Evolutionary conservation across 37 sponge, comb jelly and placozoan species (phyloP).

Genomic region (Axinella damicornis): DNA sequence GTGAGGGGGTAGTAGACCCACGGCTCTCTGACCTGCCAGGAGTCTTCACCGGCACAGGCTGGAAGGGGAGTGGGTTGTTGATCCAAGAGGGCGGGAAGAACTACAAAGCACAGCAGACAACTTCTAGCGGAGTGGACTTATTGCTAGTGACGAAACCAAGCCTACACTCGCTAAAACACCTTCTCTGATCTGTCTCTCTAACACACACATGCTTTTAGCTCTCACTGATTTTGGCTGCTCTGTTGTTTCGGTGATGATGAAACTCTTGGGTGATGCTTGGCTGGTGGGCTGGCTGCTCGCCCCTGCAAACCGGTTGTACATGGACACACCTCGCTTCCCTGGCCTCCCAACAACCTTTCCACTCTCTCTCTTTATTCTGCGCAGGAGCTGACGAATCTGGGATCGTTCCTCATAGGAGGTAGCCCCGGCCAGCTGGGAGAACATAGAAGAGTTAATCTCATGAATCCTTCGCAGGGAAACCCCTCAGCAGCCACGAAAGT

Average conservation of each 20-base stretch:
- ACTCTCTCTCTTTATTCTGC: slow-evolving; percentile 58
- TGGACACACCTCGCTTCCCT: slow-evolving; percentile 36
- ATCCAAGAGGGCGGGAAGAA: no score
- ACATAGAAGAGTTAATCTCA: no score
- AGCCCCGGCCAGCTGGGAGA: slow-evolving; percentile 61
- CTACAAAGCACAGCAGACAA: no score
- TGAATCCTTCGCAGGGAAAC: no score
- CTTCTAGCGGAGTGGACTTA: no score
- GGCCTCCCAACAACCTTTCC: neutral
- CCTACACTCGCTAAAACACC: no score
- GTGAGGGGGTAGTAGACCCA: neutral
- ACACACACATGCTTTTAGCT: neutral
- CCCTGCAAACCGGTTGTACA: slow-evolving; percentile 71
- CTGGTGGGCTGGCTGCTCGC: neutral
- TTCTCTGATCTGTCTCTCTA: no score
- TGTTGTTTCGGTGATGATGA: neutral
- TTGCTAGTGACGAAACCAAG: no score
- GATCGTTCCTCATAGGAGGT: slow-evolving; percentile 80
- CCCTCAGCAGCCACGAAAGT: no score
- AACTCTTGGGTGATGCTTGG: slow-evolving; percentile 3
- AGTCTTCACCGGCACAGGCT: neutral
- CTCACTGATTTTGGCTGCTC: neutral
- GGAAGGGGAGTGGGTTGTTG: neutral
- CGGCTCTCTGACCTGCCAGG: neutral
- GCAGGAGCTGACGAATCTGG: slow-evolving; percentile 56